A percentile compares a stretch with the other conserved stretches of the same genome.
phyloP scores from a whole-genome alignment of 2,113 vertebrate species.

The Anoura caudifer region DNA sequence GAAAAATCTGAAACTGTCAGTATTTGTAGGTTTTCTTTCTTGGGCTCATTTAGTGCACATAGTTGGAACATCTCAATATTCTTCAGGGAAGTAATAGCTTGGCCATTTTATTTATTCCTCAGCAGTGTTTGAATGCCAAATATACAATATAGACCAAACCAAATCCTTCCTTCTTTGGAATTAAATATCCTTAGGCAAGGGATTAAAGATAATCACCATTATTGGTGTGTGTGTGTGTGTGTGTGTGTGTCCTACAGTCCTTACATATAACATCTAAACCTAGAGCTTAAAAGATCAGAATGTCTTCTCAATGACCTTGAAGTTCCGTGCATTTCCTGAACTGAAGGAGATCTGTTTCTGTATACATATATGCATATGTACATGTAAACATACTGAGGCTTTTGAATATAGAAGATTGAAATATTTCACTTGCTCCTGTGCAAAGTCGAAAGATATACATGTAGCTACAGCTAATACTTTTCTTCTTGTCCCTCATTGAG shows the following conservation, averaged over 20 bases:
- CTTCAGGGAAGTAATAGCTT: not conserved
- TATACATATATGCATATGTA: too few relatives aligned
- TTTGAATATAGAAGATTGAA: not conserved
- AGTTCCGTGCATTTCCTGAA: not conserved
- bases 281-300: not conserved
- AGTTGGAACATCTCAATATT: not conserved
- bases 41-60: not conserved
- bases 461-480: not conserved
- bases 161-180: not conserved
- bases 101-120: not conserved
- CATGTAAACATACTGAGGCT: not conserved
- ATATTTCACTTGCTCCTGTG: not conserved
- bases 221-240: not conserved
- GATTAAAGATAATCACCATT: not conserved
- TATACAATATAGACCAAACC: not conserved
- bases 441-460: not conserved
- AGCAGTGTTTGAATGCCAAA: not conserved
- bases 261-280: not conserved
- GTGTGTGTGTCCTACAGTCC: not conserved
- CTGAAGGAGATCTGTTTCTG: not conserved
- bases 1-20: not conserved
- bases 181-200: not conserved
- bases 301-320: not conserved
- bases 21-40: not conserved
- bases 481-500: not conserved